Evolutionary conservation across 1,140 invertebrate genomes (phyloP).

Genomic region (Heliothis subflexa): DNA sequence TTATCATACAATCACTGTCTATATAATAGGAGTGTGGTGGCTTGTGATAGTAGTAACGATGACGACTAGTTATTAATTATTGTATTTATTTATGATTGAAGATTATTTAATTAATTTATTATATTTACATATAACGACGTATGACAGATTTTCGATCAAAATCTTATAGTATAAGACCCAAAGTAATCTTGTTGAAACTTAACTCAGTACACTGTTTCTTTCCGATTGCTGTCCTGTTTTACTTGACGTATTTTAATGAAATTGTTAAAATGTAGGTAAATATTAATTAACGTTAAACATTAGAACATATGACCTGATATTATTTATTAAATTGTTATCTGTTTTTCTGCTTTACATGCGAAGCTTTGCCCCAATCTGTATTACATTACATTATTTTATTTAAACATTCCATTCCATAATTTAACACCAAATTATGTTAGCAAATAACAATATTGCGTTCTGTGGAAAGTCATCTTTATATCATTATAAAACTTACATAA

Average conservation of each 20-base stretch:
- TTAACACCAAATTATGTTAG: slow-evolving; percentile 6
- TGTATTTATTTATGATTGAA: slow-evolving; percentile 38
- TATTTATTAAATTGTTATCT: slow-evolving; percentile 17
- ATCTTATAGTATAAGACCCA: slow-evolving; percentile 34
- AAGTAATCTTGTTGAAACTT: slow-evolving; percentile 47
- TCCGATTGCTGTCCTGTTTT: slow-evolving; percentile 32
- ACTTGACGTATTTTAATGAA: slow-evolving; percentile 34
- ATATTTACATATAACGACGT: slow-evolving; percentile 22
- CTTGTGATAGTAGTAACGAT: slow-evolving; percentile 75
- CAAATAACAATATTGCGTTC: too few relatives aligned
- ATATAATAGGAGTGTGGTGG: slow-evolving; percentile 78
- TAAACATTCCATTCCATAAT: neutral
- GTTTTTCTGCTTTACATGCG: slow-evolving; percentile 39
- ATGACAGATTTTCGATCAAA: slow-evolving; percentile 46
- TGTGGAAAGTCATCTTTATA: too few relatives aligned
- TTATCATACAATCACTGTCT: slow-evolving; percentile 70
- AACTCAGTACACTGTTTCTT: slow-evolving; percentile 26
- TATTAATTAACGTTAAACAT: slow-evolving; percentile 41
- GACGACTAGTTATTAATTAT: slow-evolving; percentile 43
- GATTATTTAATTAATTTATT: slow-evolving; percentile 42
- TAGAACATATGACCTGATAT: slow-evolving; percentile 31
- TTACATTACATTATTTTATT: slow-evolving; percentile 7
- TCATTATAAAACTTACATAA: neutral
- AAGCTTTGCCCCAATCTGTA: slow-evolving; percentile 34
- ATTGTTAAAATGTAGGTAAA: slow-evolving; percentile 43